phyloP scores from a whole-genome alignment of 2,888 invertebrate genomes.

The Scaptomyza cyrtandrae region DNA sequence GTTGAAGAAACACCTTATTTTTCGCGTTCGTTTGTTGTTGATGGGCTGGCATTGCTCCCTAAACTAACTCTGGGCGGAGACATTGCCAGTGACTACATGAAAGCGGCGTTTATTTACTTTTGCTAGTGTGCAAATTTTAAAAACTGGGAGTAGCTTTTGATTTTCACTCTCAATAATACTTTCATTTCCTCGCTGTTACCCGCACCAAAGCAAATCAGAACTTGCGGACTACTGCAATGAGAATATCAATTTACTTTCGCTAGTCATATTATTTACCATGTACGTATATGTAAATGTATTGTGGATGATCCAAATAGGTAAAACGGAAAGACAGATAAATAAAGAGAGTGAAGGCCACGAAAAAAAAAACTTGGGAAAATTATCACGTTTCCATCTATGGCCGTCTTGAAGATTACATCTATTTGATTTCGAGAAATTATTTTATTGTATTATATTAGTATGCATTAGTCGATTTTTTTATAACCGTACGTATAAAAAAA shows the following conservation, averaged over 20 bases:
- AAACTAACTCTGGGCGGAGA: slow-evolving; percentile 38
- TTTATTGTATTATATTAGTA: not conserved
- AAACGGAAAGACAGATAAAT: not conserved
- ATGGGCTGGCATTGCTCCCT: slow-evolving; percentile 28
- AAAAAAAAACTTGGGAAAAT: not conserved
- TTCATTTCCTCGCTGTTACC: not conserved
- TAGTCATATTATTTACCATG: slow-evolving; percentile 27
- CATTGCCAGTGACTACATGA: slow-evolving; percentile 19
- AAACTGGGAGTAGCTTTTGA: not conserved
- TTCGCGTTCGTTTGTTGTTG: slow-evolving; percentile 30
- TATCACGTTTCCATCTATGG: too few species aligned
- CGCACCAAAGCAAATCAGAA: not conserved
- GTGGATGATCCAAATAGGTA: not conserved
- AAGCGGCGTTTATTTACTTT: slow-evolving; percentile 5
- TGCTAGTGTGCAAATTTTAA: slow-evolving; percentile 38
- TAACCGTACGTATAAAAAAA: too few species aligned
- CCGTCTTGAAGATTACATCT: too few species aligned
- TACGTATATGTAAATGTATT: not conserved
- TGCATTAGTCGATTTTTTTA: too few species aligned
- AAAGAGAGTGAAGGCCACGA: not conserved
- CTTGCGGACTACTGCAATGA: not conserved
- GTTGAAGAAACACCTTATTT: slow-evolving; percentile 20
- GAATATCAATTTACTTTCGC: slow-evolving; percentile 27
- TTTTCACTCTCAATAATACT: not conserved
- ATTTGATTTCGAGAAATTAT: too few species aligned